Base-by-base conservation (phyloP, 2,797 vertebrate genomes). In the Momotus momota region DNA sequence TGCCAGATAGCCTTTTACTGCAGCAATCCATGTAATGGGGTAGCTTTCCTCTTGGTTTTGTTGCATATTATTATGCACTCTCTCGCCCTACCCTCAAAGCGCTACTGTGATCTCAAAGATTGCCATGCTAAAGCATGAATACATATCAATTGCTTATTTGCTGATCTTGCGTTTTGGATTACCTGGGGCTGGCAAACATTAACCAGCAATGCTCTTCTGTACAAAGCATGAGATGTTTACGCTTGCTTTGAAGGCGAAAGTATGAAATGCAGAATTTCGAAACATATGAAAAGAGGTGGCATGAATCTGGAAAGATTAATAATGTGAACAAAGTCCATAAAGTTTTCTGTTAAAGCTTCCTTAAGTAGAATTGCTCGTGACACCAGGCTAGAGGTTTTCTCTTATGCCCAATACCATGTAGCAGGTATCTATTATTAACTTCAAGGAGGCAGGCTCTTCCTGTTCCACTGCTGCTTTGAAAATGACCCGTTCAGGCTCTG, bases 281-380 rank as follows among this genome's bases (percentile, higher is more conserved):
- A 25, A 45, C 1, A 33, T 74, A 31, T 0, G 3, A 38, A 57
- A 43, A 71, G 31, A 5, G 8, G 1, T 1, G 8, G 7, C 22
- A 66, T 74, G 23, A 46, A 48, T 77, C n/a, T 55, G 23, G 67
- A 55, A 83, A 69, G 19, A 48, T n/a, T 2, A 54, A 9, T 64
- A 48, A 33, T 17, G 9, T 60, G 19, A 70, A 61, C 10, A 43
- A 55, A 75, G 31, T 58, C 70, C 27, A n/a, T 31, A 3, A 69
- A 35, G 40, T 64, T 80, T 86, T 84, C 14, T 41, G 0, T 17
- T 67, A 38, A 52, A 72, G 14, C 27, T 72, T 82, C 12, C 43
- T 60, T 69, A 60, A 31, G 21, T 46, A 58, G 60, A 73, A 46
- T 65, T 93, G 13, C 26, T 70, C 12, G 35, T 70, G 55, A 86